phyloP scores from a whole-genome alignment of 2,113 vertebrate genomes.

The cattle (Bos taurus) region DNA sequence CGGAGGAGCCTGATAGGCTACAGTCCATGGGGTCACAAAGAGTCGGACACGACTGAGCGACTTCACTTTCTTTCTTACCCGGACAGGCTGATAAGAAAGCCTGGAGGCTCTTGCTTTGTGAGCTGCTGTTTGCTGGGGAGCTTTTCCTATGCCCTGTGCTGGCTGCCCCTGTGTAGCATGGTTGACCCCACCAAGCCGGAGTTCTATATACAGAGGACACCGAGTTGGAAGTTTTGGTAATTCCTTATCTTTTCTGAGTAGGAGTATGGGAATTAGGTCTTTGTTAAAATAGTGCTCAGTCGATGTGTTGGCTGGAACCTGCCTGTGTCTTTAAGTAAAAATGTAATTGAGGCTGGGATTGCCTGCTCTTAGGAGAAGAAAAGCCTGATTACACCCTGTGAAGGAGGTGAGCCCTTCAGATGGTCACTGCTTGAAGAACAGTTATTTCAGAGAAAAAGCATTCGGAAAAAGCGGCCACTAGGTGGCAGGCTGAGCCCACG shows the following conservation, averaged over 20 bases:
- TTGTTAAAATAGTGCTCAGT: background rate
- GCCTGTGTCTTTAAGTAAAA: background rate
- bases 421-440: background rate
- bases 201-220: background rate
- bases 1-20: no score
- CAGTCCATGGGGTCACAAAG: no score
- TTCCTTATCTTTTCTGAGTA: background rate
- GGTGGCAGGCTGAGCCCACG: background rate
- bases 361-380: background rate
- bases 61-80: background rate
- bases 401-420: background rate
- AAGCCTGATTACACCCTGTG: no score
- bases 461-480: background rate
- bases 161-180: background rate
- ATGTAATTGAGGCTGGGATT: background rate
- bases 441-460: background rate
- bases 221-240: background rate
- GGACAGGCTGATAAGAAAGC: background rate
- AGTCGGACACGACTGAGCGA: no score
- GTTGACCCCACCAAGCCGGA: background rate
- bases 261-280: background rate
- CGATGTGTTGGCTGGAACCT: background rate
- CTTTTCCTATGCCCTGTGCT: background rate
- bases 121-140: background rate
- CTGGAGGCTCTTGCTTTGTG: background rate